Base-by-base conservation (phyloP, 2,888 invertebrate species). In the Perdita meconis region DNA sequence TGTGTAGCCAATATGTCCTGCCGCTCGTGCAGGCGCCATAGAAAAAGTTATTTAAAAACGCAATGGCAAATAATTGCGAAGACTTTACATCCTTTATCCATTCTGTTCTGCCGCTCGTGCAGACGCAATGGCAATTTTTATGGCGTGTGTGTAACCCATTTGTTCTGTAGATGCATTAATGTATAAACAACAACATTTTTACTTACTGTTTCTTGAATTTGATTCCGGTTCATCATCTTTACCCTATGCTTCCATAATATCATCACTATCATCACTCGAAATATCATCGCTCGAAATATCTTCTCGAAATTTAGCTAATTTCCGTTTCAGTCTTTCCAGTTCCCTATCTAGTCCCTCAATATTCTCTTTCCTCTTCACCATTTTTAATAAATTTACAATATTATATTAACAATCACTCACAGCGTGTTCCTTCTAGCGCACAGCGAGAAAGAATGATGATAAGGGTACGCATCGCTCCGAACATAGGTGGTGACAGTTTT, bases 181-280 rank as follows among this genome's bases (percentile, higher is more conserved):
- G 0, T 13, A 12, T 40, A n/a, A 40, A 40, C n/a, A 40, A n/a
- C 40, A 0, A 40, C 40, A 13, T 40, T 40, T 40, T 40, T 40
- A 40, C 40, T 40, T 40, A 40, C n/a, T n/a, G 40, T 40, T 40
- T 40, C n/a, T n/a, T 40, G 40, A 40, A 40, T 5, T n/a, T 40
- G 40, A 40, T 40, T 40, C 40, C n/a, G 5, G 13, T 40, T n/a
- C n/a, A n/a, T n/a, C n/a, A n/a, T n/a, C n/a, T n/a, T n/a, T n/a
- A n/a, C n/a, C n/a, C n/a, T n/a, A n/a, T n/a, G n/a, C n/a, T n/a
- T n/a, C n/a, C n/a, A n/a, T n/a, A n/a, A n/a, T n/a, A n/a, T 40
- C 40, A 13, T 40, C 40, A 40, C 40, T 40, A 13, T 40, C 40
- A 12, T 0, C 40, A 40, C n/a, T 40, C 0, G 40, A n/a, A 4